Evolutionary conservation across 2,797 vertebrate genomes (phyloP).

Genomic region (Alcedo quadribrachys): DNA sequence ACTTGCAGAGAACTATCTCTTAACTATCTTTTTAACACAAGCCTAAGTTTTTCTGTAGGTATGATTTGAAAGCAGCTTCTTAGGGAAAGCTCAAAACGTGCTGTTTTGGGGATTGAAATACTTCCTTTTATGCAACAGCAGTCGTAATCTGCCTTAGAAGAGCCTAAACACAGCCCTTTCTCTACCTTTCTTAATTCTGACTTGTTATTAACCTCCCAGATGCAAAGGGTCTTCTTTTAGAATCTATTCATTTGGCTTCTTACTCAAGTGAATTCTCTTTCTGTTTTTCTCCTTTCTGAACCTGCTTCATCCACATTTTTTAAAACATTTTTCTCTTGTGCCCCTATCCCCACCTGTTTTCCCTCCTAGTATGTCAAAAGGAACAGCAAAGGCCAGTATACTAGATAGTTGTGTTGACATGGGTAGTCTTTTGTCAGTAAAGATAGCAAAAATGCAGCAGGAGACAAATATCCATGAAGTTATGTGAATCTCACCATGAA

Average conservation of each 20-base stretch:
- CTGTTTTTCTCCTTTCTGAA: neutral
- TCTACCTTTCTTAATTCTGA: neutral
- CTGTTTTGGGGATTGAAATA: neutral
- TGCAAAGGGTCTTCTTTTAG: neutral
- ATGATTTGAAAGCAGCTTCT: neutral
- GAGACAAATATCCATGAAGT: neutral
- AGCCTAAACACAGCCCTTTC: neutral
- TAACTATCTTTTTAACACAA: neutral
- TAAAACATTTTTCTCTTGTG: neutral
- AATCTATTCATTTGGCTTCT: neutral
- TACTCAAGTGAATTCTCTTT: neutral
- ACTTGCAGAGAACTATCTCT: neutral
- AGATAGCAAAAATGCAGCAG: neutral
- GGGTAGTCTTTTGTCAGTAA: neutral
- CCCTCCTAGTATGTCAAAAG: neutral
- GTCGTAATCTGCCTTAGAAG: neutral
- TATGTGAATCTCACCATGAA: too few species aligned
- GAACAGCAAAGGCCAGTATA: neutral
- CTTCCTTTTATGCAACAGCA: neutral
- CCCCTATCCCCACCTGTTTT: neutral
- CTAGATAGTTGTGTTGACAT: neutral
- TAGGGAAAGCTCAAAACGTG: neutral
- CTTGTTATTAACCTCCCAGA: neutral
- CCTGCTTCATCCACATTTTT: neutral
- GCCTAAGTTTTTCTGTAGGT: neutral